These are phyloP conservation scores for Thymelicus acteon DNA, from an alignment of 2,888 invertebrate species.

Conservation along the genomic window DNA sequence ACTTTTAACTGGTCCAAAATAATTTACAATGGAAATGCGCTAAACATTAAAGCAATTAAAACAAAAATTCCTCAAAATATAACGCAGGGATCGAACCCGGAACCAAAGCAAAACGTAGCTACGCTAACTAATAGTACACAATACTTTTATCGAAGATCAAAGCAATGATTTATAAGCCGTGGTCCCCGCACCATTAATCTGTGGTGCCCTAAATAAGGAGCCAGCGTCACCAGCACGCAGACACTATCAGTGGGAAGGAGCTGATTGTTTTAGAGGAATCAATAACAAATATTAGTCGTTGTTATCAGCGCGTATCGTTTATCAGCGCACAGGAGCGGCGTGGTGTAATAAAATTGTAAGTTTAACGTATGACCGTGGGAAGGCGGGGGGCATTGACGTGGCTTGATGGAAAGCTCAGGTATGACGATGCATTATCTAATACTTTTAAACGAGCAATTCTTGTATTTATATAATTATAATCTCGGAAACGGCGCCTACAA, in stretches of 20 bases:
- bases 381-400: slow-evolving; percentile 17
- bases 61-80: not conserved
- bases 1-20: no score
- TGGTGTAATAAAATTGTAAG: slow-evolving; percentile 36
- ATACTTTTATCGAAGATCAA: slow-evolving; percentile 25
- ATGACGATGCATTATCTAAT: no score
- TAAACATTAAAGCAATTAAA: no score
- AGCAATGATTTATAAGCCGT: slow-evolving; percentile 28
- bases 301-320: slow-evolving; percentile 49
- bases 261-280: slow-evolving; percentile 61
- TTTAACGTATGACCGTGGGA: slow-evolving; percentile 44
- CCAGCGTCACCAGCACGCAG: slow-evolving; percentile 4
- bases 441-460: no score
- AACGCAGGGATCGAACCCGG: not conserved
- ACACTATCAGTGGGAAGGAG: slow-evolving; percentile 43
- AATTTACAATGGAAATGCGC: no score
- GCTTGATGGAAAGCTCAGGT: slow-evolving; percentile 16
- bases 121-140: not conserved
- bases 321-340: slow-evolving; percentile 41
- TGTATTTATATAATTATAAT: no score
- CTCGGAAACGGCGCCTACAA: no score
- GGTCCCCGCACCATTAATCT: slow-evolving; percentile 27
- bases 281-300: slow-evolving; percentile 59
- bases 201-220: slow-evolving; percentile 27
- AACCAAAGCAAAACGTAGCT: not conserved